Evolutionary conservation across 2,113 vertebrate species (phyloP).

Genomic region (Ptyas mucosa): DNA sequence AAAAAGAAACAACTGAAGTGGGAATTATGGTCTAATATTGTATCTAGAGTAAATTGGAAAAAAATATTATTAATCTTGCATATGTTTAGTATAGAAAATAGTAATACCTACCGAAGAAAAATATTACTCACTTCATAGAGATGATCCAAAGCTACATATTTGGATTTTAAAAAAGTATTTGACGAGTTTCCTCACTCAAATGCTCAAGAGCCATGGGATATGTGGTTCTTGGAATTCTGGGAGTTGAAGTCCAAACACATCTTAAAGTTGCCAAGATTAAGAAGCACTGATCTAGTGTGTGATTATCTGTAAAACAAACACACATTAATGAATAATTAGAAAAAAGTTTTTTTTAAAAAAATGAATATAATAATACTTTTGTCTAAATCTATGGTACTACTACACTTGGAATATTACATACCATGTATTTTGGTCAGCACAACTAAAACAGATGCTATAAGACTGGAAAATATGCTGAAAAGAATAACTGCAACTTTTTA

Average conservation of each 20-base stretch:
- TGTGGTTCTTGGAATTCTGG: no score
- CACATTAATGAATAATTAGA: neutral
- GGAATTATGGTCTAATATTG: neutral
- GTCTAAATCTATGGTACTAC: neutral
- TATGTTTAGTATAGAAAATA: neutral
- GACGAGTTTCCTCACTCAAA: neutral
- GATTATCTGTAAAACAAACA: neutral
- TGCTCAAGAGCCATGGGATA: neutral
- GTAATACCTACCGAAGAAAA: neutral
- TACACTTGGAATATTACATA: neutral
- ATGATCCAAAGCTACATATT: neutral
- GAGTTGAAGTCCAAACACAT: no score
- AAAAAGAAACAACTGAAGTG: neutral
- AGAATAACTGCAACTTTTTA: neutral
- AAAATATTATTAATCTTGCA: neutral
- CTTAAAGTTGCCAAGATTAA: no score
- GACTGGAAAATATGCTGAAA: neutral
- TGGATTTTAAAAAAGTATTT: neutral
- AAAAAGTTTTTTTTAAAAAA: neutral
- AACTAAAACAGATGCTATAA: neutral
- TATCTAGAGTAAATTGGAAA: neutral
- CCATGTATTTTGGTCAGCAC: neutral
- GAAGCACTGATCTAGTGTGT: neutral
- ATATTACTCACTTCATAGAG: neutral
- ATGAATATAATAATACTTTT: neutral